These are phyloP conservation scores for Hydroisotoma schaefferi DNA, from an alignment of 2,888 invertebrate species.

Conservation along the genomic window DNA sequence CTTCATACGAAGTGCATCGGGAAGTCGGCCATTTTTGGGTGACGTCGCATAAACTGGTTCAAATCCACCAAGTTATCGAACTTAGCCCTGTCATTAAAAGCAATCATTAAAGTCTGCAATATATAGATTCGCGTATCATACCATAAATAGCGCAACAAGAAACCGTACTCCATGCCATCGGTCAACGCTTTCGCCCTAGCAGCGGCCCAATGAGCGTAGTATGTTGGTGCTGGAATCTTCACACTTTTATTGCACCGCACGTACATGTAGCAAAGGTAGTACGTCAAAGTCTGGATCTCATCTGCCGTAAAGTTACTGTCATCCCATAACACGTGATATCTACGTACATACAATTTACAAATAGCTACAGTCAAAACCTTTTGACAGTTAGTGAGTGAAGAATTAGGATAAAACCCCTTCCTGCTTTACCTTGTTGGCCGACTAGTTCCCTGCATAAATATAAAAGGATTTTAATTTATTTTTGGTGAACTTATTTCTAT, in stretches of 20 bases:
- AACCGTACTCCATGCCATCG: conserved; percentile 28
- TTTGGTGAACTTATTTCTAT: background rate
- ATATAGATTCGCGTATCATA: background rate
- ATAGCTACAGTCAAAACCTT: too few relatives aligned
- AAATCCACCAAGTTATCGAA: conserved; percentile 11
- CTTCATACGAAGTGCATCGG: conserved; percentile 35
- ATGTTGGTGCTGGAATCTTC: conserved; percentile 47
- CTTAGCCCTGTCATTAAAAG: too few relatives aligned
- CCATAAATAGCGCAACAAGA: background rate
- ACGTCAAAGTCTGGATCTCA: conserved; percentile 73
- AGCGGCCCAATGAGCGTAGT: conserved; percentile 42
- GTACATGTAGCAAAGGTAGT: conserved; percentile 80
- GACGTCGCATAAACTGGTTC: conserved; percentile 15
- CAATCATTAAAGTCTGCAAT: too few relatives aligned
- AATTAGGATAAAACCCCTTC: too few relatives aligned
- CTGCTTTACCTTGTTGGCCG: too few relatives aligned
- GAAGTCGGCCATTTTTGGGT: background rate
- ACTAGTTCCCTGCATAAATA: conserved; percentile 9
- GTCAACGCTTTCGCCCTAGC: conserved; percentile 34
- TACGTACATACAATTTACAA: too few relatives aligned
- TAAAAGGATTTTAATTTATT: background rate
- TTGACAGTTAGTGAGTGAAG: too few relatives aligned
- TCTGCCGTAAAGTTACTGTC: conserved; percentile 68
- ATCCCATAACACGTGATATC: conserved; percentile 80
- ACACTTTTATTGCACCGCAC: conserved; percentile 68